phyloP scores from a whole-genome alignment of 2,888 invertebrate species.

The Rhyacophila evoluta region DNA sequence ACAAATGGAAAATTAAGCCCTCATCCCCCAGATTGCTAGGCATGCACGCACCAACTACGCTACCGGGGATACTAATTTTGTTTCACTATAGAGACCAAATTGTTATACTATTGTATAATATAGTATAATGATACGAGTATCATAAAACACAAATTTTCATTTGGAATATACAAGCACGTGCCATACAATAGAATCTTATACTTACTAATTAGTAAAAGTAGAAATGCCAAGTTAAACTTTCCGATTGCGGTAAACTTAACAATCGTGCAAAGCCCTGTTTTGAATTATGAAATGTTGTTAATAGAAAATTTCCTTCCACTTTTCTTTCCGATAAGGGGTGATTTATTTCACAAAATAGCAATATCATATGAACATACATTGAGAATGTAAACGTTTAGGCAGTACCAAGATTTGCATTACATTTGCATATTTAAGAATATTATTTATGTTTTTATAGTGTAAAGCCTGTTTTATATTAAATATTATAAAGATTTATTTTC shows the following conservation, averaged over 20 bases:
- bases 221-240: not conserved
- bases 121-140: no score
- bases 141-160: no score
- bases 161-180: no score
- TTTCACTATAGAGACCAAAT: no score
- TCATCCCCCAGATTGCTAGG: no score
- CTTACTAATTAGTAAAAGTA: not conserved
- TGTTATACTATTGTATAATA: no score
- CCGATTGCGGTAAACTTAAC: not conserved
- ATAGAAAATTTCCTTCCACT: not conserved
- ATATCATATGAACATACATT: not conserved
- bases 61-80: no score
- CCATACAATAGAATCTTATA: no score
- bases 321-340: not conserved
- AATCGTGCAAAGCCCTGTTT: not conserved
- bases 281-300: slow-evolving; percentile 13
- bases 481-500: no score
- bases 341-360: not conserved
- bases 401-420: not conserved
- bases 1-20: no score
- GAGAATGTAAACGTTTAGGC: not conserved
- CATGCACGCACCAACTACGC: no score
- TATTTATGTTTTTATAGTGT: not conserved
- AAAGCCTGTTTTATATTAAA: no score
- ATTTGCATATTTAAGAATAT: not conserved